A percentile compares a stretch with the other conserved stretches of the same genome.
Evolutionary conservation across 1,140 invertebrate genomes (phyloP).

Genomic region (Dermatophagoides farinae): DNA sequence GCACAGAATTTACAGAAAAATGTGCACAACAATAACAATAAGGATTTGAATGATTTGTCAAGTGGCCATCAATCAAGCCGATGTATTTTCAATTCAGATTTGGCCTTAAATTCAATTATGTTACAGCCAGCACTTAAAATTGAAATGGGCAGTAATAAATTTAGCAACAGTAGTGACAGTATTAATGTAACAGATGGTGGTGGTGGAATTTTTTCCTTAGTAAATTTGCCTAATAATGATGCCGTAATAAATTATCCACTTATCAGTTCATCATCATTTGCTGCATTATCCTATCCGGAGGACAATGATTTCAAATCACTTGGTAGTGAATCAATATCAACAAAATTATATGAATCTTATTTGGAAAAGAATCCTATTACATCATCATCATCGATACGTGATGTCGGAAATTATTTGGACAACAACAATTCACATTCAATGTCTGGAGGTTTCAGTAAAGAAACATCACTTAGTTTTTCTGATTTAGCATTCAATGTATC

Average conservation of each 20-base stretch:
- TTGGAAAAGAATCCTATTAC: too few species aligned
- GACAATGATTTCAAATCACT: neutral
- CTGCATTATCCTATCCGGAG: neutral
- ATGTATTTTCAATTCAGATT: constrained; percentile 4
- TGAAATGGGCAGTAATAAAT: neutral
- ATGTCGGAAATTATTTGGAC: too few species aligned
- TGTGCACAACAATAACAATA: constrained; percentile 21
- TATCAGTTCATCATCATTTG: neutral
- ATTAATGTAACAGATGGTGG: neutral
- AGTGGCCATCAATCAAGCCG: neutral
- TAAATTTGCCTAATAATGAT: neutral
- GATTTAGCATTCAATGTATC: constrained; percentile 14
- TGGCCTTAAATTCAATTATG: neutral
- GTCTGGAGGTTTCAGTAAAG: neutral
- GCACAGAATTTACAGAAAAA: constrained; percentile 22
- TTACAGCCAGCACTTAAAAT: neutral
- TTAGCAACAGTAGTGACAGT: neutral
- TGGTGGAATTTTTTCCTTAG: neutral
- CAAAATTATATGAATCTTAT: too few species aligned
- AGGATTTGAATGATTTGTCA: constrained; percentile 44
- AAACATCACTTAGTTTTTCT: neutral
- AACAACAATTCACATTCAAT: too few species aligned
- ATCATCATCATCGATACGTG: too few species aligned
- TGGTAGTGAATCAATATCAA: neutral
- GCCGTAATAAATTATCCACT: neutral